Evolutionary conservation across 2,888 invertebrate species (phyloP).

Genomic region (Leuctra nigra): DNA sequence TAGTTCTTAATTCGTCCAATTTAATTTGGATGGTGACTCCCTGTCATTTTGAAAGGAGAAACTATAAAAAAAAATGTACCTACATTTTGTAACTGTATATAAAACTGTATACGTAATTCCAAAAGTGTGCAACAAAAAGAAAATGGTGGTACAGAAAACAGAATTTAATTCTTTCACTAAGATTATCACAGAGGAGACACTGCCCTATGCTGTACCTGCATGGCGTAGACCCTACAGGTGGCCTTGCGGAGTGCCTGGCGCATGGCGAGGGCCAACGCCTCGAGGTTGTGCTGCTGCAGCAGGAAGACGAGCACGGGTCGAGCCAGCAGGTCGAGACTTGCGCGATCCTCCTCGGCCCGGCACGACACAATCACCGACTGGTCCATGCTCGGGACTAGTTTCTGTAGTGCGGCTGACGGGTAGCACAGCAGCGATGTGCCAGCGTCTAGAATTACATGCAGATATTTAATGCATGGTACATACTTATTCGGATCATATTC

Average conservation of each 20-base stretch:
- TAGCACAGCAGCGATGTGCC: slow-evolving; percentile 79
- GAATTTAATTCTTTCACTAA: too few species aligned
- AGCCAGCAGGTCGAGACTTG: slow-evolving; percentile 54
- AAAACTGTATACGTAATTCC: too few species aligned
- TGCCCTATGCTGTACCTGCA: slow-evolving; percentile 56
- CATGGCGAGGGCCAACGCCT: slow-evolving; percentile 77
- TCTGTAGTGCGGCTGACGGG: slow-evolving; percentile 81
- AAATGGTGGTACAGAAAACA: too few species aligned
- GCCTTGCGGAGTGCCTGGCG: slow-evolving; percentile 69
- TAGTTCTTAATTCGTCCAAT: too few species aligned
- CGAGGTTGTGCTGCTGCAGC: slow-evolving; percentile 76
- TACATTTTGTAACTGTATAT: too few species aligned
- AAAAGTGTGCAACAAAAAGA: too few species aligned
- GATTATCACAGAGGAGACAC: neutral
- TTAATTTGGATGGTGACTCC: too few species aligned
- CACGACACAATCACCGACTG: slow-evolving; percentile 45
- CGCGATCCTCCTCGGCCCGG: slow-evolving; percentile 41
- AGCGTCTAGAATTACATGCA: slow-evolving; percentile 46
- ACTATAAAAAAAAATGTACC: too few species aligned
- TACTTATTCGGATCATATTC: too few species aligned
- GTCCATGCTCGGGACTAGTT: slow-evolving; percentile 62
- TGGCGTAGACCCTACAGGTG: slow-evolving; percentile 64
- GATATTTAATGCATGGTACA: too few species aligned
- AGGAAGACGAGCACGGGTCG: slow-evolving; percentile 86
- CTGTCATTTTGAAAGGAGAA: too few species aligned